Percentiles rank a stretch among this genome's conserved stretches.
Evolutionary conservation across 2,113 vertebrate species (phyloP).

Genomic region (Nothobranchius furzeri): DNA sequence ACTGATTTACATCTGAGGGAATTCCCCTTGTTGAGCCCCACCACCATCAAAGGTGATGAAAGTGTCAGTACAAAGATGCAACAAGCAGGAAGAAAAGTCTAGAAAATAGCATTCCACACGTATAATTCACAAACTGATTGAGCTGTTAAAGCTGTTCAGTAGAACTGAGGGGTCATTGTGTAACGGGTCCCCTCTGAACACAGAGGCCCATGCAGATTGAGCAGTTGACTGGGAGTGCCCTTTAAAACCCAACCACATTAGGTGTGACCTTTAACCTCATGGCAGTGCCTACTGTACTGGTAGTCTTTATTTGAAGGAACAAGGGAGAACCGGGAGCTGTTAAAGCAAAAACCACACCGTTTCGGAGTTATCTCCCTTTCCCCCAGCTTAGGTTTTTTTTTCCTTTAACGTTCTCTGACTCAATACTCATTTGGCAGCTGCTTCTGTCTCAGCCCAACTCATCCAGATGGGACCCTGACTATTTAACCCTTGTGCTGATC

Average conservation of each 20-base stretch:
- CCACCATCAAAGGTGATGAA: constrained; percentile 43
- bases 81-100: constrained; percentile 21
- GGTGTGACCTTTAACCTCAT: constrained; percentile 71
- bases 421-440: constrained; percentile 8
- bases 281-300: constrained; percentile 46
- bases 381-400: constrained; percentile 1
- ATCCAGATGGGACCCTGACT: constrained; percentile 18
- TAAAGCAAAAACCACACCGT: constrained; percentile 27
- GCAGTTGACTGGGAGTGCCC: constrained; percentile 51
- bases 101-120: constrained; percentile 68
- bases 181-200: constrained; percentile 57
- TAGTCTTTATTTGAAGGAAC: constrained; percentile 20
- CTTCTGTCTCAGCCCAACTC: constrained; percentile 28
- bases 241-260: constrained; percentile 63
- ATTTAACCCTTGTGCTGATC: constrained; percentile 49
- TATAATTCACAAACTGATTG: constrained; percentile 74
- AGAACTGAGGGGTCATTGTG: constrained; percentile 81
- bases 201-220: constrained; percentile 74
- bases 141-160: constrained; percentile 64
- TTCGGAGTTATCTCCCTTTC: not conserved
- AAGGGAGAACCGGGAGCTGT: constrained; percentile 7
- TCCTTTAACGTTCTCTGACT: not conserved
- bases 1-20: constrained; percentile 54
- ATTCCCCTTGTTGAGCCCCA: constrained; percentile 41
- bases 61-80: constrained; percentile 32